Evolutionary conservation across 2,113 vertebrate genomes (phyloP).

Genomic region (Hiodon tergisus): DNA sequence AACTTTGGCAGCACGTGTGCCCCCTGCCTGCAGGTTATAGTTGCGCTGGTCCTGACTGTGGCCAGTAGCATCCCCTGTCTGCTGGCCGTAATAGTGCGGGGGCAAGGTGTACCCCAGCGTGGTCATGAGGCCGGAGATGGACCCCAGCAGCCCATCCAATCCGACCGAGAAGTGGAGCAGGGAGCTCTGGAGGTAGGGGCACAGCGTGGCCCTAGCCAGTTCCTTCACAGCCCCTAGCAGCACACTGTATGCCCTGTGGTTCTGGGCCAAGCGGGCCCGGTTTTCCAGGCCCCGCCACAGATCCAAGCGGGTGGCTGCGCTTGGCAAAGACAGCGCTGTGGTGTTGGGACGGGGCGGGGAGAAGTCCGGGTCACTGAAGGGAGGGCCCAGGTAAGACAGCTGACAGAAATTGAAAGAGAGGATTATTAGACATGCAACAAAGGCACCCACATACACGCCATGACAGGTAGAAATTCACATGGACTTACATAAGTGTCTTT

Average conservation of each 20-base stretch:
- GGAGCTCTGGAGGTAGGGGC: slow-evolving; percentile 79
- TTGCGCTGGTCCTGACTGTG: slow-evolving; percentile 40
- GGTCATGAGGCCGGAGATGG: slow-evolving; percentile 86
- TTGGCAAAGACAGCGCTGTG: slow-evolving; percentile 76
- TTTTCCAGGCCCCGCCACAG: slow-evolving; percentile 89
- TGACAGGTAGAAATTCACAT: neutral
- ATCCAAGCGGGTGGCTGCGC: slow-evolving; percentile 84
- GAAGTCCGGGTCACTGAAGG: slow-evolving; percentile 93
- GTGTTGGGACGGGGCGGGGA: slow-evolving; percentile 82
- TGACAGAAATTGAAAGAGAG: slow-evolving; percentile 45
- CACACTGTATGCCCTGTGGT: slow-evolving; percentile 90
- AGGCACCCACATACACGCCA: neutral
- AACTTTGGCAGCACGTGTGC: slow-evolving; percentile 26
- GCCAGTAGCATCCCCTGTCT: neutral
- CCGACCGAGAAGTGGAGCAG: slow-evolving; percentile 88
- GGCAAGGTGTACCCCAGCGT: slow-evolving; percentile 78
- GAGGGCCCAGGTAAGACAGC: slow-evolving; percentile 91
- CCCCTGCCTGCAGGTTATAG: slow-evolving; percentile 30
- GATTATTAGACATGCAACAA: neutral
- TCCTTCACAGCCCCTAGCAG: slow-evolving; percentile 83
- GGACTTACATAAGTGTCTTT: slow-evolving; percentile 88
- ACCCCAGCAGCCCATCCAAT: slow-evolving; percentile 84
- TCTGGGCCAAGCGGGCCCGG: slow-evolving; percentile 83
- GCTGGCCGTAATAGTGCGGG: slow-evolving; percentile 34
- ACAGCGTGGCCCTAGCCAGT: slow-evolving; percentile 74